Base-by-base conservation (phyloP, 2,888 invertebrate genomes). In the Morpho achilles region DNA sequence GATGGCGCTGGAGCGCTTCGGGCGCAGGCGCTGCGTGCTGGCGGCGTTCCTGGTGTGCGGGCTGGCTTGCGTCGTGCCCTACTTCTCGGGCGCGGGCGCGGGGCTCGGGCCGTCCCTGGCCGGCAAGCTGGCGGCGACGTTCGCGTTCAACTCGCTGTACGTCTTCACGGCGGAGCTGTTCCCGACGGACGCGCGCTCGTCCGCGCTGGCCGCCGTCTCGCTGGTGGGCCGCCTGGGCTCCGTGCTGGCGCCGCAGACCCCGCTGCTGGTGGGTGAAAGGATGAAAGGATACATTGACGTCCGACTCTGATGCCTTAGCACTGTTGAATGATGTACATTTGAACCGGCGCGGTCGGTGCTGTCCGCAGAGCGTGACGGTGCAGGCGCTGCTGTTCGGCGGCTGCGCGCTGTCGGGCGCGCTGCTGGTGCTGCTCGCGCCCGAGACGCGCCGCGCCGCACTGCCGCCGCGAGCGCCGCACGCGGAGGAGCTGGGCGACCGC, bases 121-220 rank as follows among this genome's bases (percentile, higher is more conserved):
- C 69, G 94, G 94, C 54, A 94, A 94, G 80, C 85, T 93, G 72
- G 89, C 92, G 49, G 93, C 94, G 60, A 92, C 94, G 51, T 91
- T 93, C 70, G 92, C 94, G 32, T 94, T 94, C 77, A 92, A 93
- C 73, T 92, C 93, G 16, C 77, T 94, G 67, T 94, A 94, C 80
- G 92, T 94, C 73, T 93, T 92, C 77, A 94, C 94, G 44, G 91
- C 94, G 46, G 95, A 95, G 82, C 86, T 95, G 79, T 95, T 94
- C 78, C 95, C 95, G 8, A 95, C 95, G 50, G 88, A 86, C 62
- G 82, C 92, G 54, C 91, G 95, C 57, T 93, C 93, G 71, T 93
- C 94, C 16, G 87, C 94, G 66, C 87, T 95, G 51, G 93, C 94
- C 5, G 90, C 93, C 52, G 94, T 94, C 79, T 94, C 94, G 51